These are phyloP conservation scores for Danaus melanippus DNA, from an alignment of 1,140 invertebrate genomes.

Conservation along the genomic window DNA sequence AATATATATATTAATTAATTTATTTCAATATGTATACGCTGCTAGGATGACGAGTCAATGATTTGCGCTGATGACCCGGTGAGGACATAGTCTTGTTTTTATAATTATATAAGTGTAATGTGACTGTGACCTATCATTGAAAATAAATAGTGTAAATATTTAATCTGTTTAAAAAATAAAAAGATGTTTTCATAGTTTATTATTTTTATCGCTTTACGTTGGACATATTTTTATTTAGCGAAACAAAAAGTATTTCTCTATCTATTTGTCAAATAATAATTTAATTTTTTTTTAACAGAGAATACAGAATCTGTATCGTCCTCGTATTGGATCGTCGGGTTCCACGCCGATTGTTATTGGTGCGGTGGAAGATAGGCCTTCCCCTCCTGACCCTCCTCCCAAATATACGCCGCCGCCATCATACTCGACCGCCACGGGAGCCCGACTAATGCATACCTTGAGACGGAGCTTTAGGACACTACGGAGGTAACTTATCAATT, in stretches of 20 bases:
- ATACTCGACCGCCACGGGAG: conserved; percentile 92
- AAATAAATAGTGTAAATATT: too few relatives aligned
- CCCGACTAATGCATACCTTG: conserved; percentile 84
- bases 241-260: too few relatives aligned
- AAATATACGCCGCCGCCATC: conserved; percentile 94
- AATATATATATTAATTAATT: neutral
- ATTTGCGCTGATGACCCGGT: conserved; percentile 50
- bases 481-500: conserved; percentile 34
- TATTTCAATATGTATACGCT: conserved; percentile 25
- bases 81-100: conserved; percentile 22
- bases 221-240: too few relatives aligned
- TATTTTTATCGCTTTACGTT: too few relatives aligned
- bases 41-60: conserved; percentile 46
- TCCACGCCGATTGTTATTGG: neutral
- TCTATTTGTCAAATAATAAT: too few relatives aligned
- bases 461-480: conserved; percentile 82
- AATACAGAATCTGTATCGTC: conserved; percentile 82
- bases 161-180: too few relatives aligned
- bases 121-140: too few relatives aligned
- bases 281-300: conserved; percentile 72
- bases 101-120: too few relatives aligned
- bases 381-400: conserved; percentile 84
- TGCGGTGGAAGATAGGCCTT: conserved; percentile 20
- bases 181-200: too few relatives aligned
- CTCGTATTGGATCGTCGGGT: conserved; percentile 58